Evolutionary conservation across 2,888 invertebrate species (phyloP).

Genomic region (Hypsopygia costalis): DNA sequence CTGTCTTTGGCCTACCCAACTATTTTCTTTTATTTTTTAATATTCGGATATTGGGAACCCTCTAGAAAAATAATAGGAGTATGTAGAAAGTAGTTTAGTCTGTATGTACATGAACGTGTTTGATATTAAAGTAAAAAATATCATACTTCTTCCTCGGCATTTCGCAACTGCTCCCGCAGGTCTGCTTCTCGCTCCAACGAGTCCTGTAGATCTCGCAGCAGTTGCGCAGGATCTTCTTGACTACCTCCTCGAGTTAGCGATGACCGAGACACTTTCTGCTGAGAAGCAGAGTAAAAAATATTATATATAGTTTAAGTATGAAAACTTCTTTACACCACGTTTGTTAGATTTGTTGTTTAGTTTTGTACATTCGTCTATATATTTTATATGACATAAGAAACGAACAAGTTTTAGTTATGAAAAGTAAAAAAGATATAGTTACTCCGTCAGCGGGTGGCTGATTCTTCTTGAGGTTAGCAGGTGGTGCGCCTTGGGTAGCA

Average conservation of each 20-base stretch:
- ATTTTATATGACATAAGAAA: too few species aligned
- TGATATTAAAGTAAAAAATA: not conserved
- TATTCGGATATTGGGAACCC: too few species aligned
- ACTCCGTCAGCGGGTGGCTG: slow-evolving; percentile 82
- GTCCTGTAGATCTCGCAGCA: slow-evolving; percentile 93
- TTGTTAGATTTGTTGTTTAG: too few species aligned
- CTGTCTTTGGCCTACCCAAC: too few species aligned
- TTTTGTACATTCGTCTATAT: too few species aligned
- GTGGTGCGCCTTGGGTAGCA: slow-evolving; percentile 50
- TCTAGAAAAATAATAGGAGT: too few species aligned
- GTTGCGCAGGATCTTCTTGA: slow-evolving; percentile 89
- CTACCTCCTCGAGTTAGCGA: slow-evolving; percentile 89
- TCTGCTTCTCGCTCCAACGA: slow-evolving; percentile 96
- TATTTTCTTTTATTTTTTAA: too few species aligned
- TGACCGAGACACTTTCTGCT: slow-evolving; percentile 85
- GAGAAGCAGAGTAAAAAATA: slow-evolving; percentile 6
- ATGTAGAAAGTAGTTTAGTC: too few species aligned
- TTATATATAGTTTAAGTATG: too few species aligned
- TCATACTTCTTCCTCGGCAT: slow-evolving; percentile 93
- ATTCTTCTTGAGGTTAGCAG: slow-evolving; percentile 78
- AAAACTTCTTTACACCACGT: too few species aligned
- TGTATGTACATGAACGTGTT: too few species aligned
- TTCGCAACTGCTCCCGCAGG: slow-evolving; percentile 93
- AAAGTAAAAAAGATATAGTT: slow-evolving; percentile 21
- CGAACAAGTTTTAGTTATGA: too few species aligned